Base-by-base conservation (phyloP, 2,888 invertebrate genomes). In the Aquatica leii region DNA sequence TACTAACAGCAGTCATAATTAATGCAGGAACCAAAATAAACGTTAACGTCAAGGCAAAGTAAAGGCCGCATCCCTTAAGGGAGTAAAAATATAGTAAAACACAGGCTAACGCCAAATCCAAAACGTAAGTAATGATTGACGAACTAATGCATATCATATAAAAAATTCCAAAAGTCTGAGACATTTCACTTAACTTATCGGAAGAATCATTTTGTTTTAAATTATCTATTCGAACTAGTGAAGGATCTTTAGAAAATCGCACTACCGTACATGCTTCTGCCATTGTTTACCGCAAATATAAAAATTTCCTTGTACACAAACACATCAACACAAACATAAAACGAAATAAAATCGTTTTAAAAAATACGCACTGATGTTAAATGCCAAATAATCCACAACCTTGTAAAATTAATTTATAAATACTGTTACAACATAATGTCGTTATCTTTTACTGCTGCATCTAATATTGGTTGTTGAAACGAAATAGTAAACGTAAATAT, bases 21-120 rank as follows among this genome's bases (percentile, higher is more conserved):
- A 85, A 69, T 6, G 84, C 83, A 66, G 85, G 84, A 53, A 85
- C 72, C 51, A 84, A 72, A 51, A 85, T 76, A 73, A 85, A 85
- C 4, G 82, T 79, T 56, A 84, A 74, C n/a, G 85, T 85, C 69
- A 85, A 75, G 17, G 81, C 81, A 74, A 85, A 85, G 78, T 83
- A 83, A 62, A 79, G 71, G 21, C 80, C 80, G 70, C 81, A 73
- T 37, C 79, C 80, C 65, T 80, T 71, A 46, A 74, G 65, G 11
- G 77, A 79, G 70, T 83, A 84, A 71, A 78, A 81, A 72, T 82
- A 82, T 46, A 83, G 76, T 63, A 84, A 74, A 71, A 80, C 77
- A 65, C 80, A 77, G 55, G 81, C 77, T 53, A 83, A 76, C 51
- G 73, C 76, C 60, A 83, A 74, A 76, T 84, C 84, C 67, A 80